Percentiles rank a stretch among this genome's conserved stretches.
phyloP scores from a whole-genome alignment of 2,797 vertebrate genomes.

The Eupleurogrammus muticus region DNA sequence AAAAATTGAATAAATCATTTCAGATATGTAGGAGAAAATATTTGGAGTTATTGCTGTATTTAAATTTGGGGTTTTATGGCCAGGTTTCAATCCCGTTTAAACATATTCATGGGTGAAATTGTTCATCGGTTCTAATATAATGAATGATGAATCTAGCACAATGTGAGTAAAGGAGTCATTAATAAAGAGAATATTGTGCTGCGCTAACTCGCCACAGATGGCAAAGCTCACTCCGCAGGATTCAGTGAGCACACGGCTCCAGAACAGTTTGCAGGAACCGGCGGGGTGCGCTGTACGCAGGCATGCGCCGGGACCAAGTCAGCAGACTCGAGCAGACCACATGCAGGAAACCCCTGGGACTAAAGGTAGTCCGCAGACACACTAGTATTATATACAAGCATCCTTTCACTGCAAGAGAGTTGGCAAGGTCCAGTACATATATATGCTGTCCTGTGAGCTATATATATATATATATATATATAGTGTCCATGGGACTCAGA shows the following conservation, averaged over 20 bases:
- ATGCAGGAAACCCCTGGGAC: slow-evolving; percentile 53
- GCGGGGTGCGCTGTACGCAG: slow-evolving; percentile 11
- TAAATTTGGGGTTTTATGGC: not conserved
- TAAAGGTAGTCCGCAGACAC: slow-evolving; percentile 25
- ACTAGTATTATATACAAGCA: slow-evolving; percentile 17
- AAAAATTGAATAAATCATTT: not conserved
- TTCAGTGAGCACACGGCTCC: slow-evolving; percentile 27
- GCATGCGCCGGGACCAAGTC: not conserved
- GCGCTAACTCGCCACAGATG: slow-evolving; percentile 24
- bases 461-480: no score
- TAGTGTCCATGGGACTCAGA: slow-evolving; percentile 22
- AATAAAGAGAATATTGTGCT: not conserved
- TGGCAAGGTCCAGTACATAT: slow-evolving; percentile 1
- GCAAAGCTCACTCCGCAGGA: slow-evolving; percentile 24
- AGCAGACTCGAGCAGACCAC: slow-evolving; percentile 8
- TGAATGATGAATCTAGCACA: not conserved
- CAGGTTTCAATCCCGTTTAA: not conserved
- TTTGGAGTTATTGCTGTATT: not conserved
- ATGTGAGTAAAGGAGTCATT: not conserved
- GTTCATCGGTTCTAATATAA: not conserved
- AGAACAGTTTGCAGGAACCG: slow-evolving; percentile 31
- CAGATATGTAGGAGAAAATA: not conserved
- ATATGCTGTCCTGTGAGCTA: slow-evolving; percentile 12
- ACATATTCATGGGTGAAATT: not conserved
- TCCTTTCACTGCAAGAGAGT: not conserved